Conservation (phyloP, 2,113 vertebrate genomes). For the rabbit (Oryctolagus cuniculus) region DNA sequence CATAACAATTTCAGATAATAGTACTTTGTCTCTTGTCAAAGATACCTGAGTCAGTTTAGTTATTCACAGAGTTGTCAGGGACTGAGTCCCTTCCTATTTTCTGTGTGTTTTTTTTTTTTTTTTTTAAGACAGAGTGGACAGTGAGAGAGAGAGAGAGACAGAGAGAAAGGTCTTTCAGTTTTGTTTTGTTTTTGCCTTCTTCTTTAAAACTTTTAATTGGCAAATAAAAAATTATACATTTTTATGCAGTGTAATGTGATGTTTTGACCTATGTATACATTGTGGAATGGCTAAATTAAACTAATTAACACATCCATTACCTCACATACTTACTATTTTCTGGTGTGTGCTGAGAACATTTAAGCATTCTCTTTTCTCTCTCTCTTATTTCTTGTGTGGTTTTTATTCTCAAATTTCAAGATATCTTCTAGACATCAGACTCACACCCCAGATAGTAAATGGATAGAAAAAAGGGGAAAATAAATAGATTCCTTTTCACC, state of each 20-base stretch:
- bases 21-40: constrained; percentile 16
- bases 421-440: neutral
- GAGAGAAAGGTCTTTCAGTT: no score
- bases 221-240: neutral
- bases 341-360: neutral
- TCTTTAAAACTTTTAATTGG: neutral
- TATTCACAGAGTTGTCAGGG: neutral
- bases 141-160: no score
- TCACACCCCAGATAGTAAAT: neutral
- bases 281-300: neutral
- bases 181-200: neutral
- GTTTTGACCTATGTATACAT: neutral
- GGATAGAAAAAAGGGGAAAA: neutral
- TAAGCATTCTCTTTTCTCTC: neutral
- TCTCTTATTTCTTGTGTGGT: neutral
- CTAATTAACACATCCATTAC: neutral
- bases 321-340: neutral
- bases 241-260: neutral
- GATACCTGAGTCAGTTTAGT: neutral
- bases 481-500: neutral
- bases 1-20: neutral
- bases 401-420: neutral
- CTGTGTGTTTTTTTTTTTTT: neutral
- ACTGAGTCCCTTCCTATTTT: neutral
- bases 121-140: no score